Percentiles rank a stretch among this genome's conserved stretches.
These are phyloP conservation scores for Cavia aperea DNA, from an alignment of 2,113 vertebrate species.

Conservation along the genomic window DNA sequence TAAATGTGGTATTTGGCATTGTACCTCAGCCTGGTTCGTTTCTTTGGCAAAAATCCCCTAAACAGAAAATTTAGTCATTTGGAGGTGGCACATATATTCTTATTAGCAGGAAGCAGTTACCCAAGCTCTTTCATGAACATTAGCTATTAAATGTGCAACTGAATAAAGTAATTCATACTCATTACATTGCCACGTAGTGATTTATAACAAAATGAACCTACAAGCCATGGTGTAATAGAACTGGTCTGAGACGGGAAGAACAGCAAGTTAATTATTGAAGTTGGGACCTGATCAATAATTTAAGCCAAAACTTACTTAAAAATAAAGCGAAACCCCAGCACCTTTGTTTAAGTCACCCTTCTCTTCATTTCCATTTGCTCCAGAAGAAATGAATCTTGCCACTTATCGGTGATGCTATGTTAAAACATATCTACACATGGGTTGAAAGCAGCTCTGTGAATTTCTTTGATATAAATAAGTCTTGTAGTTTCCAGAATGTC, in stretches of 20 bases:
- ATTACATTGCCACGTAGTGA: accelerated
- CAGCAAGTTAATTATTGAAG: not conserved
- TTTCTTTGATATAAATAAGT: slow-evolving; percentile 22
- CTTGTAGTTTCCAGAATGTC: not conserved
- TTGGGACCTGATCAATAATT: not conserved
- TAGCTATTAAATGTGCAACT: not conserved
- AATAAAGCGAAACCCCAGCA: not conserved
- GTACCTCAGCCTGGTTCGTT: not conserved
- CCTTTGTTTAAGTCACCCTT: not conserved
- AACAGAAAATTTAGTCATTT: not conserved
- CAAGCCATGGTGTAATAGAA: not conserved
- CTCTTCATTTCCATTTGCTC: slow-evolving; percentile 12
- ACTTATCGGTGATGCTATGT: not conserved
- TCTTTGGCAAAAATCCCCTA: slow-evolving; percentile 26
- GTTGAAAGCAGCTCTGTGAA: not conserved
- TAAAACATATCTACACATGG: not conserved
- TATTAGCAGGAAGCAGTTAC: not conserved
- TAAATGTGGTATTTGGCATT: not conserved
- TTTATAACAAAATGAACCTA: not conserved
- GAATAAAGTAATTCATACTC: not conserved
- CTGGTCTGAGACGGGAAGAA: not conserved
- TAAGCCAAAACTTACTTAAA: slow-evolving; percentile 17
- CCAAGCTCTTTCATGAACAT: not conserved
- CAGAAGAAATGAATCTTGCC: not conserved
- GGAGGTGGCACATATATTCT: not conserved